A percentile compares a stretch with the other conserved stretches of the same genome.
Conservation (phyloP, 1,140 invertebrate genomes). For the Aphaenogaster ashmeadi region DNA sequence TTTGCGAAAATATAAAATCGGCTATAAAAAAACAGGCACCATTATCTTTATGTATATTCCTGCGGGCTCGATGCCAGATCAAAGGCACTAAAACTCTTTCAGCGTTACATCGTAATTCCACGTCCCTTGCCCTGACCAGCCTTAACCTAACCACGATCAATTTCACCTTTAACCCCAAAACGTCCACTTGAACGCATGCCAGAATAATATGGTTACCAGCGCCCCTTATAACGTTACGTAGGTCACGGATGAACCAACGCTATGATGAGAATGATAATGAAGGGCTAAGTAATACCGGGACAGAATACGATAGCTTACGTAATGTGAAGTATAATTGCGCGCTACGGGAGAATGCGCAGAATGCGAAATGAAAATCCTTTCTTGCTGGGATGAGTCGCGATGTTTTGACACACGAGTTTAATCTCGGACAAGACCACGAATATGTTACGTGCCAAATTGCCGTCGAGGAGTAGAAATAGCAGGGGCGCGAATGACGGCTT, state of each 20-base stretch:
- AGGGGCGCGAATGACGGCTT: neutral
- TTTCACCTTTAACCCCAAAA: constrained; percentile 60
- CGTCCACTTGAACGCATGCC: constrained; percentile 80
- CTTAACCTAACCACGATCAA: constrained; percentile 55
- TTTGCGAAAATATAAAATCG: neutral
- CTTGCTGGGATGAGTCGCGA: neutral
- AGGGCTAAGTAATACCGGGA: constrained; percentile 18
- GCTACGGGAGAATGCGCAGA: neutral
- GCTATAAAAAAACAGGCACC: constrained; percentile 3
- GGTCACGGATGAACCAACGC: constrained; percentile 28
- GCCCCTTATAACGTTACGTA: constrained; percentile 48
- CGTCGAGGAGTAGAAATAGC: neutral
- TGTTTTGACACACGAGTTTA: neutral
- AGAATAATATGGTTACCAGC: constrained; percentile 69
- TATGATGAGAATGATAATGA: constrained; percentile 47
- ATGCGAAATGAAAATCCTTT: neutral
- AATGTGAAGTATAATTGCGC: neutral
- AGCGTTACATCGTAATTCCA: constrained; percentile 67
- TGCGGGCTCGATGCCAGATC: constrained; percentile 77
- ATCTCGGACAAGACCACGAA: neutral
- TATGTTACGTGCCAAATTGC: neutral
- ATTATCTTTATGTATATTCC: constrained; percentile 38
- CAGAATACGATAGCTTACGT: neutral
- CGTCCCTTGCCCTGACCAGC: constrained; percentile 4
- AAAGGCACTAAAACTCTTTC: constrained; percentile 79